phyloP scores from a whole-genome alignment of 2,113 vertebrate genomes.

The Emydocephalus ijimae region DNA sequence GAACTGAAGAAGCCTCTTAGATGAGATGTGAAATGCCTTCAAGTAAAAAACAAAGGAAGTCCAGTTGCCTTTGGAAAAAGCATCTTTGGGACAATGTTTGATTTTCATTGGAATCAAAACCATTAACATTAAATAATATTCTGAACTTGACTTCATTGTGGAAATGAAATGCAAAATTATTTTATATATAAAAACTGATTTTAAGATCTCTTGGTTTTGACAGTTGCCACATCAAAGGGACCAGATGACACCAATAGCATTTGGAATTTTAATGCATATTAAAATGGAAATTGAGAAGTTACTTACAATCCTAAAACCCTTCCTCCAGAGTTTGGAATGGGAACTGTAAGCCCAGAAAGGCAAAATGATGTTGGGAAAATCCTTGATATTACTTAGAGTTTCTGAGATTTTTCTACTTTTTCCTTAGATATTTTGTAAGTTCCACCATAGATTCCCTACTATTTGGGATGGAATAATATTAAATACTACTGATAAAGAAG shows the following conservation, averaged over 20 bases:
- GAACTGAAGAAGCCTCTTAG: too few species aligned
- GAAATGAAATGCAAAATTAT: background rate
- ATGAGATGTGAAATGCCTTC: too few species aligned
- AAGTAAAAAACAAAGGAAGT: too few species aligned
- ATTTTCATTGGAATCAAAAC: background rate
- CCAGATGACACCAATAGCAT: background rate
- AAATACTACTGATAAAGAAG: background rate
- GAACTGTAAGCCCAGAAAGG: background rate
- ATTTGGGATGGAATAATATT: background rate
- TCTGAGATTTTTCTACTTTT: background rate
- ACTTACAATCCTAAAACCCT: background rate
- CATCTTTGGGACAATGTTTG: background rate
- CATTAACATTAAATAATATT: background rate
- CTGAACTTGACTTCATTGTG: background rate
- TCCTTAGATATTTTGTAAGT: background rate
- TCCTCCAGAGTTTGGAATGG: background rate
- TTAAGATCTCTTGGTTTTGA: background rate
- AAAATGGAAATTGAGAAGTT: background rate
- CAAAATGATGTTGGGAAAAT: background rate
- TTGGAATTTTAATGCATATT: background rate
- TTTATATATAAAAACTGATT: background rate
- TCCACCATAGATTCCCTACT: background rate
- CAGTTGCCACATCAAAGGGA: background rate
- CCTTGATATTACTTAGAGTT: background rate
- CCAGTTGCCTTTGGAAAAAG: too few species aligned